phyloP scores from a whole-genome alignment of 2,888 invertebrate genomes.

The Seira musarum region DNA sequence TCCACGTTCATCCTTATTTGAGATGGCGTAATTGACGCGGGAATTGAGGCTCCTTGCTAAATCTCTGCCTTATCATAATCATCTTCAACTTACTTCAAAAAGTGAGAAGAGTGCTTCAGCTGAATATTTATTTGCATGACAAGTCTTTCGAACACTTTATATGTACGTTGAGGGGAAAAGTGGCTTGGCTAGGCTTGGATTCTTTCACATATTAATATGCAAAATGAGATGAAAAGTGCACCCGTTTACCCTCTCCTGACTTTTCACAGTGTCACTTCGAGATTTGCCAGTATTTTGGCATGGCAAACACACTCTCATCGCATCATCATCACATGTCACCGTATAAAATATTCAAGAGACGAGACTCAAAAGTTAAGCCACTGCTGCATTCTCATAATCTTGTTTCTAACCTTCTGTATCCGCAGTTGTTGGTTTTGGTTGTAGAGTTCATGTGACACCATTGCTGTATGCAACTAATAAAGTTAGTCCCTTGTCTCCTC shows the following conservation, averaged over 20 bases:
- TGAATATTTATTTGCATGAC: not conserved
- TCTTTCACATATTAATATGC: not conserved
- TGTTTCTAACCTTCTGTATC: no score
- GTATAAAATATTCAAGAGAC: slow-evolving; percentile 47
- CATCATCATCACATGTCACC: slow-evolving; percentile 43
- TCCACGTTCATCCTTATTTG: not conserved
- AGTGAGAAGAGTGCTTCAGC: no score
- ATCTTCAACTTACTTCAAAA: slow-evolving; percentile 4
- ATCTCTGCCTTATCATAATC: slow-evolving; percentile 42
- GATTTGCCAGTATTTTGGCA: slow-evolving; percentile 26
- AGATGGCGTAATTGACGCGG: slow-evolving; percentile 44
- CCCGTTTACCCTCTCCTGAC: not conserved
- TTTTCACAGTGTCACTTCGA: not conserved
- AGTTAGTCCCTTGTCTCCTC: not conserved
- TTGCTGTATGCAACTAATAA: slow-evolving; percentile 14
- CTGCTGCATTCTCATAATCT: no score
- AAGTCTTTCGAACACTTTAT: not conserved
- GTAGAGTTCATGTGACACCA: not conserved
- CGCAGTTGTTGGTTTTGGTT: no score
- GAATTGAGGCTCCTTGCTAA: slow-evolving; percentile 35
- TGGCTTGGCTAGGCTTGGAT: no score
- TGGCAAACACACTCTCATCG: slow-evolving; percentile 19
- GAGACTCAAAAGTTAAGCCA: no score
- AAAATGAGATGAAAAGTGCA: not conserved
- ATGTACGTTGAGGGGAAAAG: no score